Evolutionary conservation across 2,888 invertebrate species (phyloP), one percentile per base, ranked within the genome.

Genomic region (Zele albiditarsus): DNA sequence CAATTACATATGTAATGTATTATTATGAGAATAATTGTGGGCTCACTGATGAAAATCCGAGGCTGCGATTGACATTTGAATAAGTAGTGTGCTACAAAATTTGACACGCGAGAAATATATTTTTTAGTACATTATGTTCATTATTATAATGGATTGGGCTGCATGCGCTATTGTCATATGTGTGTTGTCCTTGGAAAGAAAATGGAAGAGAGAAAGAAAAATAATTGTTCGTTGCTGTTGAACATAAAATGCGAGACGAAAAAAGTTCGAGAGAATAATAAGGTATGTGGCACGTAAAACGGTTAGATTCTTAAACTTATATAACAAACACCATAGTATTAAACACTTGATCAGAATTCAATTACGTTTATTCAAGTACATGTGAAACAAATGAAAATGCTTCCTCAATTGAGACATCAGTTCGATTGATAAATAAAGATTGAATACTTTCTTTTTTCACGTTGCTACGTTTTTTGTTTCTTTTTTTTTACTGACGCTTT

Each of bases 1-100:
- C 12, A 38, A 38, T 38, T 38, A 38, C 12, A 2, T 12, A 38
- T 38, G 38, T 12, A 0, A 38, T 38, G 38, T 38, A 12, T 12
- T 38, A 49, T 33, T 10, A 23, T 38, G 16, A 70, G 31, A 46
- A n/a, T 14, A 65, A 53, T 74, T 73, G 79, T 79, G 77, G 68
- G 77, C 79, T 79, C 79, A 79, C 79, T 79, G 79, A 79, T 79
- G 76, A 63, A 72, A 79, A 53, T 65, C 74, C 33, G 74, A 60
- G 74, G 74, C 74, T 73, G 70, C 65, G 62, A 68, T 62, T 46
- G 16, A 16, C 6, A 28, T 46, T 46, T 46, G 46, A 60, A 27
- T 46, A 3, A 46, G 25, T 42, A 57, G 62, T 42, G 31, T 71
- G 62, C 46, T 62, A 42, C 38, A 16, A 12, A 33, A 20, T 23